These are phyloP conservation scores for Platyura marginata DNA, from an alignment of 1,140 invertebrate species.

Conservation along the genomic window DNA sequence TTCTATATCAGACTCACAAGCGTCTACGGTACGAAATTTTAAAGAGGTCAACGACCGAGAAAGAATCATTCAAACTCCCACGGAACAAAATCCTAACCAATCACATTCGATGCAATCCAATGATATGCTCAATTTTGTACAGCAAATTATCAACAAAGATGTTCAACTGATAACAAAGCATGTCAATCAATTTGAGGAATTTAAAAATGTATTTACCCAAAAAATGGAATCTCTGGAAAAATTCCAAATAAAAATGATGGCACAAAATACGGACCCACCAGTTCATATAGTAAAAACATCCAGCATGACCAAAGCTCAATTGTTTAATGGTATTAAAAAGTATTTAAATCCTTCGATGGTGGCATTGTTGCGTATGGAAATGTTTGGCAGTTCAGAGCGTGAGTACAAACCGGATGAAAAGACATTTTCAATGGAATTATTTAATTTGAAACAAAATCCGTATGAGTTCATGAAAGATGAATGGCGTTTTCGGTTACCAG, in stretches of 20 bases:
- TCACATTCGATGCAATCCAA: no score
- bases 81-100: no score
- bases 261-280: no score
- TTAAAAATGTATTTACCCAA: neutral
- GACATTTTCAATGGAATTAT: constrained; percentile 12
- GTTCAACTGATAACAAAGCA: neutral
- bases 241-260: no score
- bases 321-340: constrained; percentile 18
- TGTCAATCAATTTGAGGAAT: neutral
- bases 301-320: constrained; percentile 13
- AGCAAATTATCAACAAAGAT: no score
- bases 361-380: constrained; percentile 18
- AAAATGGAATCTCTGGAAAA: no score
- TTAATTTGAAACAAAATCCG: constrained; percentile 13
- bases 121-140: no score
- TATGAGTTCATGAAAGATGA: constrained; percentile 17
- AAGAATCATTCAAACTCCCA: no score
- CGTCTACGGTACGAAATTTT: no score
- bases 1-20: no score
- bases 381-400: constrained; percentile 15
- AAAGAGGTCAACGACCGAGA: no score
- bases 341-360: constrained; percentile 17
- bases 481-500: constrained; percentile 17
- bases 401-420: constrained; percentile 17
- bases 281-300: no score